These are phyloP conservation scores for Dicaeum eximium DNA, from an alignment of 2,113 vertebrate species.

Conservation along the genomic window DNA sequence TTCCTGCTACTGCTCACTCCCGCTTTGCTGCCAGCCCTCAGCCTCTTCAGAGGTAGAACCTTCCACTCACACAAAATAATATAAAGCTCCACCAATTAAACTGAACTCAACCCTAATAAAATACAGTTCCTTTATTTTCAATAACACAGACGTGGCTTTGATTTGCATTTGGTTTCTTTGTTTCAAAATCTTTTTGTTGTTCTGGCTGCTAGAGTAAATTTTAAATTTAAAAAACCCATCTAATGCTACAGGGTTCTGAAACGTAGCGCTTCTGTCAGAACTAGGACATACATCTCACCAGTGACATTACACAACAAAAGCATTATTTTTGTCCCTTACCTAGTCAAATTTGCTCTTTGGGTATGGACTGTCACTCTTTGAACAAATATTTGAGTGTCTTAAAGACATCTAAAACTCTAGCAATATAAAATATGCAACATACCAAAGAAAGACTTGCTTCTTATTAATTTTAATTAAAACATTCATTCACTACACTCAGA, in stretches of 20 bases:
- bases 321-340: not conserved
- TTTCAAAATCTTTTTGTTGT: not conserved
- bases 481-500: not conserved
- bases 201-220: not conserved
- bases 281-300: not conserved
- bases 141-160: not conserved
- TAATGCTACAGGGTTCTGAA: not conserved
- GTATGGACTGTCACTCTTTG: not conserved
- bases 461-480: constrained; percentile 9
- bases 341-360: not conserved
- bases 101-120: not conserved
- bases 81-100: not conserved
- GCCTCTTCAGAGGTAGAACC: not conserved
- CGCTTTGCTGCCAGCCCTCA: not conserved
- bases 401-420: not conserved
- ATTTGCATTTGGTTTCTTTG: not conserved
- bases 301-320: not conserved
- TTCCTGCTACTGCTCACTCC: not conserved
- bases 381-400: not conserved
- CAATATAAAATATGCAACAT: not conserved
- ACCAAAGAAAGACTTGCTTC: not conserved
- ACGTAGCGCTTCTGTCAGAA: not conserved
- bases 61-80: too few species aligned
- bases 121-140: not conserved
- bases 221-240: not conserved